A percentile compares a stretch with the other conserved stretches of the same genome.
These are phyloP conservation scores for Rhagologus leucostigma DNA, from an alignment of 2,113 vertebrate species.

Conservation along the genomic window DNA sequence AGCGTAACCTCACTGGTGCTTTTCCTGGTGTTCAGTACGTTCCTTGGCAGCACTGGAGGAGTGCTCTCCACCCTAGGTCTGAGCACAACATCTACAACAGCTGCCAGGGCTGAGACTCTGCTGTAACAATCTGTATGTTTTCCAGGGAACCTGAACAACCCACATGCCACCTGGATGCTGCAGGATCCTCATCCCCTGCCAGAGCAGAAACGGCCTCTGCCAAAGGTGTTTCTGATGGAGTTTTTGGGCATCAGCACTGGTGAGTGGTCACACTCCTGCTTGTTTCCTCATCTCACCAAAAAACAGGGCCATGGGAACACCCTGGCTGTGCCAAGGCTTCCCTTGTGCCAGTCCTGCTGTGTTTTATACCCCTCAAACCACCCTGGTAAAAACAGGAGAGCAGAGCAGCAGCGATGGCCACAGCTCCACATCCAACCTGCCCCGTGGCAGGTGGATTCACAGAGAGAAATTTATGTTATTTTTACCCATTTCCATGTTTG, in stretches of 20 bases:
- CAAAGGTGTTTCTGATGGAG: background rate
- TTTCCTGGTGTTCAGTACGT: background rate
- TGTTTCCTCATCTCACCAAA: background rate
- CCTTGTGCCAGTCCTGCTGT: accelerated
- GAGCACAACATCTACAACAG: background rate
- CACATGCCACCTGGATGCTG: accelerated
- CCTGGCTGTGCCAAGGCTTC: background rate
- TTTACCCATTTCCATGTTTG: background rate
- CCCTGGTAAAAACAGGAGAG: background rate
- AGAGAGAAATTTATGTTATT: background rate
- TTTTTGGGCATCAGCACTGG: background rate
- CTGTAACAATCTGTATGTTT: background rate
- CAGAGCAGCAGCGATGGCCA: background rate
- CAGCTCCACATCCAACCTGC: background rate
- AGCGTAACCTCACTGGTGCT: background rate
- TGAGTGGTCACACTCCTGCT: background rate
- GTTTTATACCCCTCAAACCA: background rate
- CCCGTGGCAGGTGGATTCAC: accelerated
- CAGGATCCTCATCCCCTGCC: background rate
- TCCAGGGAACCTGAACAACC: background rate
- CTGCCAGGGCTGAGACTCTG: accelerated
- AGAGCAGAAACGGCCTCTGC: background rate
- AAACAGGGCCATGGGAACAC: background rate
- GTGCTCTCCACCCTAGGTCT: accelerated
- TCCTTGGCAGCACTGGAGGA: background rate